Evolutionary conservation across 2,888 invertebrate species (phyloP).

Genomic region (Aethes cnicana): DNA sequence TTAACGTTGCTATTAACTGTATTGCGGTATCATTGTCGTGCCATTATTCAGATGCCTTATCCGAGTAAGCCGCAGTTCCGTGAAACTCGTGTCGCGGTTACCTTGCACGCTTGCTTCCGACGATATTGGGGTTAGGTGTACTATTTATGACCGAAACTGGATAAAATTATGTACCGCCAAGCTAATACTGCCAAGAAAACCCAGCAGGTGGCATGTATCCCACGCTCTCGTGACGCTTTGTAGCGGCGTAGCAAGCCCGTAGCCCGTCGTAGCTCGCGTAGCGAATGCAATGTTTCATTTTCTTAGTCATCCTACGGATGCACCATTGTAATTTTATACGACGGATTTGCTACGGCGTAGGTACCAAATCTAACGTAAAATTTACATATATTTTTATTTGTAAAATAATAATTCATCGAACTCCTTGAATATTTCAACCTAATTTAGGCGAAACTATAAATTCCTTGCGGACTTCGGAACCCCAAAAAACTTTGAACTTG

Average conservation of each 20-base stretch:
- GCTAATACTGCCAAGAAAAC: constrained; percentile 61
- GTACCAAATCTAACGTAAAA: too few species aligned
- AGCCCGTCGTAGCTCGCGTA: constrained; percentile 36
- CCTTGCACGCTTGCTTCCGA: constrained; percentile 49
- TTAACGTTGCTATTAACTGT: too few species aligned
- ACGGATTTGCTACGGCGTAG: constrained; percentile 11
- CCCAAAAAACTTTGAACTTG: too few species aligned
- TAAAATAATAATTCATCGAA: too few species aligned
- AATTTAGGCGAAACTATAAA: too few species aligned
- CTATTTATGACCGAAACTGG: constrained; percentile 62
- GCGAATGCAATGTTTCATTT: constrained; percentile 40
- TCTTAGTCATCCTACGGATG: constrained; percentile 36
- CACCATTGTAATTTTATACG: constrained; percentile 31
- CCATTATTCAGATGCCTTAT: constrained; percentile 18
- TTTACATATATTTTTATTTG: too few species aligned
- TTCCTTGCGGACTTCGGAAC: too few species aligned
- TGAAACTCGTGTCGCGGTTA: constrained; percentile 31
- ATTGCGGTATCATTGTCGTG: constrained; percentile 7
- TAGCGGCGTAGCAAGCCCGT: constrained; percentile 36
- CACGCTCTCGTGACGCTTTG: constrained; percentile 45
- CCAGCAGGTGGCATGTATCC: constrained; percentile 54
- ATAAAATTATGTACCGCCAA: constrained; percentile 64
- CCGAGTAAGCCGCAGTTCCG: constrained; percentile 26
- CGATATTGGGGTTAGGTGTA: constrained; percentile 56
- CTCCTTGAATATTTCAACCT: too few species aligned